These are phyloP conservation scores for Dromiciops gliroides DNA, from an alignment of 2,113 vertebrate genomes.

Conservation along the genomic window DNA sequence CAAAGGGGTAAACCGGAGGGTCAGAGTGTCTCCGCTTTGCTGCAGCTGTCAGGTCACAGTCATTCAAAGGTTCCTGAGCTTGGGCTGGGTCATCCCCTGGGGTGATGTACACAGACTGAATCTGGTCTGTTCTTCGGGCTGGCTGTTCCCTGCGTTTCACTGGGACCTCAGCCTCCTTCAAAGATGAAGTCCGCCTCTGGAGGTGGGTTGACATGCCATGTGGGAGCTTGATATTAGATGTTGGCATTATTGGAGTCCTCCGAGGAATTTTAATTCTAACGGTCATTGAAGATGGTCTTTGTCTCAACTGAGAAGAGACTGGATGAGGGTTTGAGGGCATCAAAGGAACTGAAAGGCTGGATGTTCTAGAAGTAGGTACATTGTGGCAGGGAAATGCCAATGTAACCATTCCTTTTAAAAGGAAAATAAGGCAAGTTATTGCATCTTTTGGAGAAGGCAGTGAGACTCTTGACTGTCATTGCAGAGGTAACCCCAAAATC, in stretches of 20 bases:
- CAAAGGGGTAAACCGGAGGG: constrained; percentile 83
- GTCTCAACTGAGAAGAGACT: constrained; percentile 66
- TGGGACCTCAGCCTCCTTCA: background rate
- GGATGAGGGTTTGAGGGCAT: constrained; percentile 46
- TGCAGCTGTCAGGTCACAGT: constrained; percentile 68
- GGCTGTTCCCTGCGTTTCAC: constrained; percentile 85
- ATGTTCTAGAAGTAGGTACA: constrained; percentile 64
- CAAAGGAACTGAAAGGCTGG: constrained; percentile 52
- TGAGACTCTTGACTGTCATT: background rate
- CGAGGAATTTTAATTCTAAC: constrained; percentile 84
- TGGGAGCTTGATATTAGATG: constrained; percentile 89
- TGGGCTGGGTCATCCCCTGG: constrained; percentile 74
- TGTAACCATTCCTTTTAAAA: constrained; percentile 80
- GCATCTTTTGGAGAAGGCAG: background rate
- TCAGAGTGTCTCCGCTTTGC: constrained; percentile 91
- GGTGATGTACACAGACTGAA: constrained; percentile 89
- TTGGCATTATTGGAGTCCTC: constrained; percentile 89
- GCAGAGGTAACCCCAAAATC: constrained; percentile 1
- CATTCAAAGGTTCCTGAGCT: constrained; percentile 57
- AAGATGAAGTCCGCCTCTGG: background rate
- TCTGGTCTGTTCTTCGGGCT: constrained; percentile 88
- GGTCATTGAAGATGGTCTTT: constrained; percentile 79
- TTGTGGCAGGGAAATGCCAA: constrained; percentile 63
- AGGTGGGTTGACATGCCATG: constrained; percentile 81
- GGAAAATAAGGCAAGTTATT: constrained; percentile 77